These are phyloP conservation scores for Ctenodactylus gundi DNA, from an alignment of 2,113 vertebrate genomes.

Conservation along the genomic window DNA sequence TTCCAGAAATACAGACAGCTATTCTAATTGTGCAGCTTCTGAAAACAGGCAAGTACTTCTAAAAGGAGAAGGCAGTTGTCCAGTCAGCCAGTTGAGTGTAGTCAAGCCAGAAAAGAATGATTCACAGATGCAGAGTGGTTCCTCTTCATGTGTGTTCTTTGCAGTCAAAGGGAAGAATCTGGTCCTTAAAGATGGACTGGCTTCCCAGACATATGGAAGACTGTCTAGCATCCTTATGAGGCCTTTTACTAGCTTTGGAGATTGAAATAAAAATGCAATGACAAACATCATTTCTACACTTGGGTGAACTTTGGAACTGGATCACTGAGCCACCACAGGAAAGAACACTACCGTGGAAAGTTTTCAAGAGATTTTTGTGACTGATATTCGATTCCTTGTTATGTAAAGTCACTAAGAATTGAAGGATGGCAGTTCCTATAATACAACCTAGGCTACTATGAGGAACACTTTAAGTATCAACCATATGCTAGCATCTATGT, in stretches of 20 bases:
- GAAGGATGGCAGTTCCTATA: neutral
- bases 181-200: neutral
- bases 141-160: neutral
- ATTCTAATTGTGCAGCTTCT: neutral
- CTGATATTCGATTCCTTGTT: neutral
- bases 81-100: neutral
- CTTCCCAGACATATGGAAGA: neutral
- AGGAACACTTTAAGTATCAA: neutral
- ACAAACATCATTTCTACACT: neutral
- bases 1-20: neutral
- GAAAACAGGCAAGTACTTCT: neutral
- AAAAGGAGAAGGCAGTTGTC: neutral
- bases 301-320: neutral
- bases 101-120: constrained; percentile 1
- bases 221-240: neutral
- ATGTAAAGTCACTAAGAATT: neutral
- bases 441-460: neutral
- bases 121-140: neutral
- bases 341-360: neutral
- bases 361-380: neutral
- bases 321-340: neutral
- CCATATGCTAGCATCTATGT: neutral
- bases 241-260: neutral
- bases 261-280: neutral
- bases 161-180: neutral